phyloP scores from a whole-genome alignment of 1,140 invertebrate genomes.

The Latrodectus geometricus region DNA sequence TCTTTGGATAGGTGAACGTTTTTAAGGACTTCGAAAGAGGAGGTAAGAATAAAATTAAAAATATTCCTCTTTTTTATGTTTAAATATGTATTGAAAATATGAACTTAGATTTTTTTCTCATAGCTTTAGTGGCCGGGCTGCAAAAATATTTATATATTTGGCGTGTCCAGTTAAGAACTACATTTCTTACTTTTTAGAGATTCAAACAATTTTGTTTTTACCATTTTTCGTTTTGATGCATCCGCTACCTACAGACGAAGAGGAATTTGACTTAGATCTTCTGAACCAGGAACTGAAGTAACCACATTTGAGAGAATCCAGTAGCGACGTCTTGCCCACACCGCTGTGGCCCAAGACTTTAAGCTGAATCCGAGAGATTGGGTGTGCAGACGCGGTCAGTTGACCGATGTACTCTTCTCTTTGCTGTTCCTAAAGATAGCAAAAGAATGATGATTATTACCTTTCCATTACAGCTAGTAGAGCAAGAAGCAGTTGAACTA shows the following conservation, averaged over 20 bases:
- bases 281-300: constrained; percentile 77
- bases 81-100: too few relatives aligned
- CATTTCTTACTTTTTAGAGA: too few relatives aligned
- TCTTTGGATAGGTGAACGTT: too few relatives aligned
- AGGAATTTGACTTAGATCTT: constrained; percentile 70
- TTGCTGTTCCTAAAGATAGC: constrained; percentile 70
- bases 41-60: too few relatives aligned
- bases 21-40: too few relatives aligned
- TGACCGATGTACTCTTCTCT: constrained; percentile 79
- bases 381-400: constrained; percentile 75
- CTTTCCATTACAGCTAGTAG: neutral
- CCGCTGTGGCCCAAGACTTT: constrained; percentile 84
- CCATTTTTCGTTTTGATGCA: constrained; percentile 40
- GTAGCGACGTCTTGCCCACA: constrained; percentile 81
- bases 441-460: neutral
- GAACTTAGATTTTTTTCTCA: too few relatives aligned
- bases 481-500: neutral
- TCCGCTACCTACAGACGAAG: constrained; percentile 65
- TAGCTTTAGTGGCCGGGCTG: too few relatives aligned
- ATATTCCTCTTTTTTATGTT: too few relatives aligned
- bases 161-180: too few relatives aligned
- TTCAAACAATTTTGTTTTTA: neutral
- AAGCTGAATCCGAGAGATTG: constrained; percentile 79
- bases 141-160: too few relatives aligned
- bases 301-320: constrained; percentile 79